These are phyloP conservation scores for Sebastes goodei DNA, from an alignment of 2,797 vertebrate genomes.

Conservation along the genomic window DNA sequence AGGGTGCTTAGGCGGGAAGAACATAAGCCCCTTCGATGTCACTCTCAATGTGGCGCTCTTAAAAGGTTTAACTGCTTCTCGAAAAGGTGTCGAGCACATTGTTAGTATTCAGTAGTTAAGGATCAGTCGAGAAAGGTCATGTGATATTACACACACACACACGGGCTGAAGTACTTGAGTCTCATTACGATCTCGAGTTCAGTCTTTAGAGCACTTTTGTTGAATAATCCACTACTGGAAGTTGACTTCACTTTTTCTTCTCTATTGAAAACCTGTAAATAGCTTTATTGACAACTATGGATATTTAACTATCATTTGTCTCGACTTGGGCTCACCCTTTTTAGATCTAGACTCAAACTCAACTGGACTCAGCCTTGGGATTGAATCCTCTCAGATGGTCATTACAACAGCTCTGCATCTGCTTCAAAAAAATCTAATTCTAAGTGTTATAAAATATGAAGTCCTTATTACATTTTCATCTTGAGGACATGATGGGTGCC, in stretches of 20 bases:
- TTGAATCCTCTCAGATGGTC: neutral
- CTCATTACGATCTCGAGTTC: neutral
- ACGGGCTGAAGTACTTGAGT: neutral
- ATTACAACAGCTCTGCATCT: neutral
- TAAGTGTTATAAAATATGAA: neutral
- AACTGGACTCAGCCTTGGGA: neutral
- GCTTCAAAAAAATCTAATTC: neutral
- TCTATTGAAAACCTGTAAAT: neutral
- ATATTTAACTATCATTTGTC: neutral
- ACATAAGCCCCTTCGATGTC: conserved; percentile 37
- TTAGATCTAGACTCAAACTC: neutral
- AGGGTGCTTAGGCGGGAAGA: conserved; percentile 21
- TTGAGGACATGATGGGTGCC: neutral
- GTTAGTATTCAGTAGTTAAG: neutral
- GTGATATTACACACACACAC: neutral
- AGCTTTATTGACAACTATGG: too few species aligned
- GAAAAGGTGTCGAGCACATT: conserved; percentile 27
- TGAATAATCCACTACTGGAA: neutral
- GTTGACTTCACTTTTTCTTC: neutral
- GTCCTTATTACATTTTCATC: conserved; percentile 4
- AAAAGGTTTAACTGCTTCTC: conserved; percentile 35
- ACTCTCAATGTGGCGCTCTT: conserved; percentile 17
- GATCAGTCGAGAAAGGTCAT: neutral
- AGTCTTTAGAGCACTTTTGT: neutral
- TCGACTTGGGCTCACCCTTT: neutral